These are phyloP conservation scores for Nerophis ophidion DNA, from an alignment of 2,113 vertebrate species.

Conservation along the genomic window DNA sequence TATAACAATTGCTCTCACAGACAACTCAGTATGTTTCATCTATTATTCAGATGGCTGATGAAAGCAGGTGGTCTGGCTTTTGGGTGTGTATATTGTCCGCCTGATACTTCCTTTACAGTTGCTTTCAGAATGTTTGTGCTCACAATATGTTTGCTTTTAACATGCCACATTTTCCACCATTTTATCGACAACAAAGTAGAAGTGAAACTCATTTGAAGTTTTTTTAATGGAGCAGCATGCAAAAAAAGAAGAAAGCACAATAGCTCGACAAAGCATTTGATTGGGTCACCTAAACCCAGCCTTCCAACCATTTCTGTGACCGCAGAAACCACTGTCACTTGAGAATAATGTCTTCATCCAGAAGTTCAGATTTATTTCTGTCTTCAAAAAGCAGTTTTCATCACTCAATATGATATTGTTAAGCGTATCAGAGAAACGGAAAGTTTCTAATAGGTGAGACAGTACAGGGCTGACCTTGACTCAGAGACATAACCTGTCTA, in stretches of 20 bases:
- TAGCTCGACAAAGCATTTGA: constrained; percentile 18
- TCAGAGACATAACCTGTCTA: constrained; percentile 68
- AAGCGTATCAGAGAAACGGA: constrained; percentile 27
- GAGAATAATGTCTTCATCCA: constrained; percentile 43
- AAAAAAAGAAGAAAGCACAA: neutral
- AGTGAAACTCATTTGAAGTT: neutral
- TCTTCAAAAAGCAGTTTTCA: constrained; percentile 51
- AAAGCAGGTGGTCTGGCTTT: constrained; percentile 63
- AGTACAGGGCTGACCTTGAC: constrained; percentile 77
- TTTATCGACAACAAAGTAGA: constrained; percentile 1
- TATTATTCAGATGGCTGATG: constrained; percentile 71
- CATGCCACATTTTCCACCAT: constrained; percentile 14
- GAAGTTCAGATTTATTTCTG: constrained; percentile 32
- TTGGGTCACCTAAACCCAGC: constrained; percentile 27
- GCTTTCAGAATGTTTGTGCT: constrained; percentile 23
- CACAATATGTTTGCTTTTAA: constrained; percentile 31
- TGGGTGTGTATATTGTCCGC: constrained; percentile 47
- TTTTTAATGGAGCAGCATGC: neutral
- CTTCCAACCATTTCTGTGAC: constrained; percentile 19
- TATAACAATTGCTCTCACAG: constrained; percentile 57
- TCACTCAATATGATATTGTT: constrained; percentile 48
- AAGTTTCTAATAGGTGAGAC: constrained; percentile 66
- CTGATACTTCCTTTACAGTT: constrained; percentile 8
- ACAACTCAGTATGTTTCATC: constrained; percentile 66
- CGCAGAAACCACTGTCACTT: constrained; percentile 33